Evolutionary conservation across 2,888 invertebrate genomes (phyloP), one percentile per base, ranked within the genome.

Genomic region (Caenorhabditis sinica): DNA sequence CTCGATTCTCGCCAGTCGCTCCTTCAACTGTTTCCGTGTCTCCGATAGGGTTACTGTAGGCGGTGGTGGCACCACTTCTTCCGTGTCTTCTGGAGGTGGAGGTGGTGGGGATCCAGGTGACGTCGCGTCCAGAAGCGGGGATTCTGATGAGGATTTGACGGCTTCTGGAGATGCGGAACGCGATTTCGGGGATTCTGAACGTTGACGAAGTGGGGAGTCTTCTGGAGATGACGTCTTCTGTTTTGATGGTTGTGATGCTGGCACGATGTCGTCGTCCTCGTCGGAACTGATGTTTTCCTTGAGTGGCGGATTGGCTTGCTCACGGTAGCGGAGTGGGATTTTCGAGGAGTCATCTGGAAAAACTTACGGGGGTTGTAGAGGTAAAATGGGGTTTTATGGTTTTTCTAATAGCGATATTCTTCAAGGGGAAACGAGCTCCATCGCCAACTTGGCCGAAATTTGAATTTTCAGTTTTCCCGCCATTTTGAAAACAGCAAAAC

Each of bases 221-320:
- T 56, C 15, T 49, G 49, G 66, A 6, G 68, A 33, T 11, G 28
- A 25, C 15, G 28, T 11, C 15, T 28, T 28, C 28, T 28, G 9
- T 25, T 56, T 56, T 13, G 28, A 28, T 13, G n/a, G n/a, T n/a
- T n/a, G n/a, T n/a, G n/a, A n/a, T n/a, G n/a, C n/a, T n/a, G 49
- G 49, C 49, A 49, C n/a, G 2, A 40, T 13, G 2, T 36, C 61
- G 6, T 71, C 77, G 15, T 65, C 79, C 1, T 79, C 71, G 20
- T 80, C 80, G 9, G 80, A 80, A 56, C 80, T 80, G 65, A 80
- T 66, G n/a, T 56, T 63, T 33, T 80, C 72, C 45, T 80, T 66
- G 0, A 33, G 9, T 11, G 68, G 30, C 2, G 25, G 43, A 11
- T 25, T 56, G 40, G 40, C 40, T 40, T 40, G 40, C 9, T 58